Conservation (phyloP, 2,797 vertebrate genomes). For the Siniperca undulata region DNA sequence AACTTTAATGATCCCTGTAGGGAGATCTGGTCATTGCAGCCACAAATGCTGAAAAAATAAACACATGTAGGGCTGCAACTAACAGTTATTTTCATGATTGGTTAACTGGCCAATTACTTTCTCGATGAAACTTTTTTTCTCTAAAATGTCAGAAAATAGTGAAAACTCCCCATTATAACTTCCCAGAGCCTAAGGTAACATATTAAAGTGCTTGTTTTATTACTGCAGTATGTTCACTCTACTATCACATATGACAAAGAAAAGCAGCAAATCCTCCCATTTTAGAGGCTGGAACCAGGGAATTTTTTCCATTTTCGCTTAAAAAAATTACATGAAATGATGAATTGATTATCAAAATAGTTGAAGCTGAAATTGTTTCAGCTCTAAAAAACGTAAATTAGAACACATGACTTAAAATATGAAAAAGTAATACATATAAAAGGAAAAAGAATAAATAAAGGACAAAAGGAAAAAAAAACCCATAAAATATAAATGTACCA, state of each 20-base stretch:
- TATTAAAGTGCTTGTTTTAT: background rate
- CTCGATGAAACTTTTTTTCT: background rate
- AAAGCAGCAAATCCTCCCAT: background rate
- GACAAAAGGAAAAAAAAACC: background rate
- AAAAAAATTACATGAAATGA: background rate
- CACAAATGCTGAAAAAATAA: background rate
- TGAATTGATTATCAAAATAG: background rate
- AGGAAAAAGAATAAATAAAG: background rate
- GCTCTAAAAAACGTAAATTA: background rate
- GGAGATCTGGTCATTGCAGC: conserved; percentile 4
- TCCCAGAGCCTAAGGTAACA: background rate
- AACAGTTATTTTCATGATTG: background rate
- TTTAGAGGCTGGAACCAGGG: background rate
- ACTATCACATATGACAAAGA: background rate
- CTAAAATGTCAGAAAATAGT: background rate
- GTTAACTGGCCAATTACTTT: background rate
- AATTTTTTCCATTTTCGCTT: background rate
- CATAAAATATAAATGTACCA: background rate
- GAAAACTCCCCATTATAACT: background rate
- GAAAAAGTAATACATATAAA: background rate
- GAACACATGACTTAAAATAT: background rate
- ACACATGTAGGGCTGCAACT: background rate
- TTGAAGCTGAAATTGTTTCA: background rate
- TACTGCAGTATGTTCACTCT: no score
- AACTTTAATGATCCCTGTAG: conserved; percentile 6